A percentile compares a stretch with the other conserved stretches of the same genome.
Conservation (phyloP, 2,113 vertebrate genomes). For the Eurystomus gularis region DNA sequence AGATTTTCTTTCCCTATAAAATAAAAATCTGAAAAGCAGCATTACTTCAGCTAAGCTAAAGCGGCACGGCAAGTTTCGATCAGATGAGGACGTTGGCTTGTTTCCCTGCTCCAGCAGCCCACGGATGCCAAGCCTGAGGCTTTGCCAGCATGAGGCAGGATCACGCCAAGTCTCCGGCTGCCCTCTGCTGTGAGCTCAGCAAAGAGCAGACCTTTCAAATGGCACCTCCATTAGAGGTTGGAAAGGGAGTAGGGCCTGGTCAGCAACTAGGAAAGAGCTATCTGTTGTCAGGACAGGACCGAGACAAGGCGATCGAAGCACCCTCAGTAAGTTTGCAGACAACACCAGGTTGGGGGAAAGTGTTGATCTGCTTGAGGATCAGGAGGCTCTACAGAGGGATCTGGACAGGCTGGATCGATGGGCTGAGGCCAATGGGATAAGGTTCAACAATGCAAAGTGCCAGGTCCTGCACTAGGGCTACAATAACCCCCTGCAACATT, state of each 20-base stretch:
- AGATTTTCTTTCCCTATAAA: neutral
- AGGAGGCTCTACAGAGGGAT: too few species aligned
- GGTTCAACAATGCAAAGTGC: too few species aligned
- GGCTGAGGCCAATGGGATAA: too few species aligned
- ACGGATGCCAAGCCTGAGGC: accelerated
- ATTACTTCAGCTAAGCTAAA: neutral
- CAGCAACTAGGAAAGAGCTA: neutral
- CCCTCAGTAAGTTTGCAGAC: too few species aligned
- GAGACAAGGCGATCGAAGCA: neutral
- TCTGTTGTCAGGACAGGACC: neutral
- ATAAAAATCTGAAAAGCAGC: neutral
- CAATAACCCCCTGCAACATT: too few species aligned
- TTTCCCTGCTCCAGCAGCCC: neutral
- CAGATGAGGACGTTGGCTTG: neutral
- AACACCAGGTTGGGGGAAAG: too few species aligned
- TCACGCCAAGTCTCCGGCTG: accelerated
- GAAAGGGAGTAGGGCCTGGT: accelerated
- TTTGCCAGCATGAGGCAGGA: neutral
- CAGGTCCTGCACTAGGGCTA: too few species aligned
- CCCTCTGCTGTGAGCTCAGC: neutral
- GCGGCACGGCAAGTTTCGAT: neutral
- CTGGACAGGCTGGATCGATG: too few species aligned
- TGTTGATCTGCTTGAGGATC: too few species aligned
- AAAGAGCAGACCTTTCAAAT: neutral
- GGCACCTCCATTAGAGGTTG: neutral